Evolutionary conservation across 2,113 vertebrate genomes (phyloP), one percentile per base, ranked within the genome.

Genomic region (Drymodes brunneopygia): DNA sequence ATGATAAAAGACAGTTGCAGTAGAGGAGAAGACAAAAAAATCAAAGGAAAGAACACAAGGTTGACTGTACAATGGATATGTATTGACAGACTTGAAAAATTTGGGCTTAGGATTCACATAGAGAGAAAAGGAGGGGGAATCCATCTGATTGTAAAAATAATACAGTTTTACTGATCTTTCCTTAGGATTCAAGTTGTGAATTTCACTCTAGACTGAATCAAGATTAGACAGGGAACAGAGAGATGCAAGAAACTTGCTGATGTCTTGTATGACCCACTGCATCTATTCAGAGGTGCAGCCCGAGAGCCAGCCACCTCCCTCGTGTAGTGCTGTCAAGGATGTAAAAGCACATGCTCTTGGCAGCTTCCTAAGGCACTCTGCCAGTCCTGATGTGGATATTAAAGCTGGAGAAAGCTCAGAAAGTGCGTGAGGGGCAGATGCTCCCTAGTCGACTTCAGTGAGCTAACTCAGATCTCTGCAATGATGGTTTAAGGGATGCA

Each of bases 291-390:
- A 79, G 69, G 23, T 47, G 40, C 47, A 84, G 45, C 73, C 21
- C 35, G 28, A 51, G 72, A 73, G 29, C 14, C 72, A 81, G 51
- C 23, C 14, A 11, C 38, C 17, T 81, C 51, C 64, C 70, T 47
- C 0, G 0, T 20, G 8, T 8, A 11, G 21, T 25, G 50, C 7
- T 12, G 2, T n/a, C 67, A 82, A 45, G 36, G 53, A 53, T 45
- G 36, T n/a, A 56, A 82, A 82, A 54, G 28, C 0, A 1, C 20
- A 20, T 1, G 4, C 33, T 47, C 61, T 24, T 57, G n/a, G 14
- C 53, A 96, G 71, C 28, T 65, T 94, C 60, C 50, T 86, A 44
- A 44, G 5, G 12, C 22, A 10, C 35, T 50, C 1, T 47, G 27
- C 31, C 86, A 48, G 14, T 35, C 16, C 45, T 69, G 45, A 38